A percentile compares a stretch with the other conserved stretches of the same genome.
Conservation (phyloP, 1,140 invertebrate genomes). For the Metopolophium dirhodum region DNA sequence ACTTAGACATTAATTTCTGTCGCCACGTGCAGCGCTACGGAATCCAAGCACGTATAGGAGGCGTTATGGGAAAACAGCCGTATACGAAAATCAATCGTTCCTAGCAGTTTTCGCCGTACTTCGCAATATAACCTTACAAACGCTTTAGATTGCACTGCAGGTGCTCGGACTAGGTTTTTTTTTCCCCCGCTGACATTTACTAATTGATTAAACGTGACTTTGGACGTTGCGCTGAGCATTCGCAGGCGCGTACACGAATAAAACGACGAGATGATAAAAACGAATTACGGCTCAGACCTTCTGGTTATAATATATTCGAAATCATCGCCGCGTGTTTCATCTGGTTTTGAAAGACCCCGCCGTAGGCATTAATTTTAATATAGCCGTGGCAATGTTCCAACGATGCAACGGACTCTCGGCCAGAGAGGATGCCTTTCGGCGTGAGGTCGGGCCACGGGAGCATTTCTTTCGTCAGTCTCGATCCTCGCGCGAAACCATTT, state of each 20-base stretch:
- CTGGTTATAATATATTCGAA: not conserved
- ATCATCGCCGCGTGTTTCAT: not conserved
- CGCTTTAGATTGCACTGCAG: no score
- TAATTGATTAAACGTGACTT: not conserved
- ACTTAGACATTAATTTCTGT: not conserved
- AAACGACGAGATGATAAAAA: not conserved
- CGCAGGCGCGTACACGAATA: not conserved
- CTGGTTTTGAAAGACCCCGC: slow-evolving; percentile 65
- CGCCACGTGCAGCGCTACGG: not conserved
- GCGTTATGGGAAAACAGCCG: no score
- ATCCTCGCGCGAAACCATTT: not conserved
- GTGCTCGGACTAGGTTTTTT: not conserved
- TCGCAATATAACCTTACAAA: no score
- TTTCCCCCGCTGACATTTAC: not conserved
- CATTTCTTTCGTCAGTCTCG: slow-evolving; percentile 6
- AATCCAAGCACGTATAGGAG: no score
- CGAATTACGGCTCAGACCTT: not conserved
- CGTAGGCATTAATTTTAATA: slow-evolving; percentile 43
- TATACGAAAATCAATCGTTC: not conserved
- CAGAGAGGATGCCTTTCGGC: slow-evolving; percentile 40
- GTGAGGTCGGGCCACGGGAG: not conserved
- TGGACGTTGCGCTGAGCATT: not conserved
- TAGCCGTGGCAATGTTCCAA: slow-evolving; percentile 43
- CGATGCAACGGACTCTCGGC: slow-evolving; percentile 9
- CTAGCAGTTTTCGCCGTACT: not conserved